These are phyloP conservation scores for Acanthurus leucopareius DNA, from an alignment of 2,797 vertebrate species.

Conservation along the genomic window DNA sequence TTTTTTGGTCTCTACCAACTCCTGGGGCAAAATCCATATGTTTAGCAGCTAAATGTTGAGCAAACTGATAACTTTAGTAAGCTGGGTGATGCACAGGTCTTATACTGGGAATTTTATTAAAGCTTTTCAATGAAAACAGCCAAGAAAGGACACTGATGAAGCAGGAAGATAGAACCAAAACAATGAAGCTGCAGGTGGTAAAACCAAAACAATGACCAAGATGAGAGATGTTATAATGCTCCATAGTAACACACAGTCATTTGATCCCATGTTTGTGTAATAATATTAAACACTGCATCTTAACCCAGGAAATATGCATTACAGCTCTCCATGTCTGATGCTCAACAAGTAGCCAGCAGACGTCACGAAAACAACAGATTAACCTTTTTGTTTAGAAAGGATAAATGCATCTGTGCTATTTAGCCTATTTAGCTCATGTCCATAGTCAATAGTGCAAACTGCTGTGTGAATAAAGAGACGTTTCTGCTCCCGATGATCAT, in stretches of 20 bases:
- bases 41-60: not conserved
- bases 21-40: not conserved
- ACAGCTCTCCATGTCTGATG: no score
- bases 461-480: slow-evolving; percentile 29
- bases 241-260: not conserved
- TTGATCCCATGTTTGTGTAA: not conserved
- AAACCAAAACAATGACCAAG: not conserved
- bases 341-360: not conserved
- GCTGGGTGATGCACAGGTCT: not conserved
- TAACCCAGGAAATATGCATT: not conserved
- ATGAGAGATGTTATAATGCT: not conserved
- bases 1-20: not conserved
- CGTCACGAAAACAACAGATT: slow-evolving; percentile 11
- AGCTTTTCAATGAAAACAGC: not conserved
- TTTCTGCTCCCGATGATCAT: slow-evolving; percentile 35
- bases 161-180: not conserved
- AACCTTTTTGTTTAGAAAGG: slow-evolving; percentile 35
- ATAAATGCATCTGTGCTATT: slow-evolving; percentile 27
- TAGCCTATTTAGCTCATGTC: slow-evolving; percentile 22
- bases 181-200: not conserved
- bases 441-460: slow-evolving; percentile 8
- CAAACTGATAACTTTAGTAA: not conserved
- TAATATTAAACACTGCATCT: not conserved
- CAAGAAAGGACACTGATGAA: not conserved
- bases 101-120: not conserved